Evolutionary conservation across 2,113 vertebrate genomes (phyloP).

Genomic region (Larimichthys crocea): DNA sequence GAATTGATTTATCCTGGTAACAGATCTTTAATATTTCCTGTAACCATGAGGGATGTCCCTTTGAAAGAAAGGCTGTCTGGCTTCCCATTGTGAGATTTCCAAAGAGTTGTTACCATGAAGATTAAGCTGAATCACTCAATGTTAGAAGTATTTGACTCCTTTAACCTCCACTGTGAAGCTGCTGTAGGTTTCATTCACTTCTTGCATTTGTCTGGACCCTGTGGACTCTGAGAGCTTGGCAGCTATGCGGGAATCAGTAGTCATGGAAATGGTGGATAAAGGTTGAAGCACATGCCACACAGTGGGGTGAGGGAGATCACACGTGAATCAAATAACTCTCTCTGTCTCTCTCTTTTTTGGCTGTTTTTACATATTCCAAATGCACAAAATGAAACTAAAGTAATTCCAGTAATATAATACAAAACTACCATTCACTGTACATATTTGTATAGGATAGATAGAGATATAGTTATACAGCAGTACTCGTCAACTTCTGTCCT

Average conservation of each 20-base stretch:
- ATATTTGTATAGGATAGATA: too few relatives aligned
- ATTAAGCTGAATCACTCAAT: slow-evolving; percentile 21
- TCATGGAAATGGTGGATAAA: slow-evolving; percentile 31
- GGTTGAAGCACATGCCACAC: background rate
- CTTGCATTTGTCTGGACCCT: slow-evolving; percentile 25
- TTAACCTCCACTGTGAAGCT: background rate
- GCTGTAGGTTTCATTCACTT: slow-evolving; percentile 11
- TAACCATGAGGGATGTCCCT: background rate
- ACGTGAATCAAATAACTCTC: background rate
- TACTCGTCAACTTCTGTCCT: too few relatives aligned
- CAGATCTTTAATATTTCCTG: background rate
- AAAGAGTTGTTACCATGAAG: slow-evolving; percentile 34
- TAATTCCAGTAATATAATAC: too few relatives aligned
- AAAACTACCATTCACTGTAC: too few relatives aligned
- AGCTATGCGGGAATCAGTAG: slow-evolving; percentile 12
- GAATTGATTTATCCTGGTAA: background rate
- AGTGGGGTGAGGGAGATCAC: background rate
- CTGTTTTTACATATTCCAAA: too few relatives aligned
- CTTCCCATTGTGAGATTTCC: slow-evolving; percentile 9
- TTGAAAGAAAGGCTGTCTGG: background rate
- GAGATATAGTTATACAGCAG: too few relatives aligned
- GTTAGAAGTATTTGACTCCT: slow-evolving; percentile 34
- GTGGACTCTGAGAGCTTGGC: slow-evolving; percentile 27
- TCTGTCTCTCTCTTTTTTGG: too few relatives aligned
- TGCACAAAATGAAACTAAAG: background rate